These are phyloP conservation scores for Synanthedon myopaeformis DNA, from an alignment of 2,888 invertebrate genomes.

Conservation along the genomic window DNA sequence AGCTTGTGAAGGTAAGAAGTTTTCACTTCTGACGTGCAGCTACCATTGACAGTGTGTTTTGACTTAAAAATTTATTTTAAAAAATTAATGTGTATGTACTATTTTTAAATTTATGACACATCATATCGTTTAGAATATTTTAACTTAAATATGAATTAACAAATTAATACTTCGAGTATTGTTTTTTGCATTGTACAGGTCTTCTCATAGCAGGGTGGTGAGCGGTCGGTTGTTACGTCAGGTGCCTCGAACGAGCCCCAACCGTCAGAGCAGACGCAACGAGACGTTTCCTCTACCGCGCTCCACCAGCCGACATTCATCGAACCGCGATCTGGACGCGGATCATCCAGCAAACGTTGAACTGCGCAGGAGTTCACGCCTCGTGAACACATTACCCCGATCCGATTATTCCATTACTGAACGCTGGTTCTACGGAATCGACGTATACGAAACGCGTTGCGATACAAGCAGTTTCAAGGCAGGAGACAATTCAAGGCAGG, in stretches of 20 bases:
- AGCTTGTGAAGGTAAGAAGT: too few relatives aligned
- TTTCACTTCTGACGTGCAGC: too few relatives aligned
- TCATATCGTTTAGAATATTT: too few relatives aligned
- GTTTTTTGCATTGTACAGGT: conserved; percentile 31
- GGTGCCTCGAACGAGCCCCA: conserved; percentile 56
- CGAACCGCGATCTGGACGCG: conserved; percentile 34
- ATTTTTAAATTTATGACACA: too few relatives aligned
- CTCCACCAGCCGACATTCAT: conserved; percentile 40
- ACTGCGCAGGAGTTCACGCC: conserved; percentile 61
- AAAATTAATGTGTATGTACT: too few relatives aligned
- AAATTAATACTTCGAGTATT: background rate
- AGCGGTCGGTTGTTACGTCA: conserved; percentile 68
- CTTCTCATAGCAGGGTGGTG: conserved; percentile 71
- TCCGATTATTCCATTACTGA: conserved; percentile 70
- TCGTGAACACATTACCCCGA: conserved; percentile 55
- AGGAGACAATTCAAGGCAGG: conserved; percentile 25
- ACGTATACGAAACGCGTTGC: conserved; percentile 65
- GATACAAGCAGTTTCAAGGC: conserved; percentile 42
- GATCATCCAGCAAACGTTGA: conserved; percentile 52
- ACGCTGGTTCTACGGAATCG: conserved; percentile 69
- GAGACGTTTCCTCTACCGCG: conserved; percentile 52
- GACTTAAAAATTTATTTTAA: too few relatives aligned
- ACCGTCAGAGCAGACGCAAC: conserved; percentile 40
- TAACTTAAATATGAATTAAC: background rate
- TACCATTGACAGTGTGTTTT: too few relatives aligned